These are phyloP conservation scores for Lepidothrix coronata DNA, from an alignment of 2,113 vertebrate genomes.

Conservation along the genomic window DNA sequence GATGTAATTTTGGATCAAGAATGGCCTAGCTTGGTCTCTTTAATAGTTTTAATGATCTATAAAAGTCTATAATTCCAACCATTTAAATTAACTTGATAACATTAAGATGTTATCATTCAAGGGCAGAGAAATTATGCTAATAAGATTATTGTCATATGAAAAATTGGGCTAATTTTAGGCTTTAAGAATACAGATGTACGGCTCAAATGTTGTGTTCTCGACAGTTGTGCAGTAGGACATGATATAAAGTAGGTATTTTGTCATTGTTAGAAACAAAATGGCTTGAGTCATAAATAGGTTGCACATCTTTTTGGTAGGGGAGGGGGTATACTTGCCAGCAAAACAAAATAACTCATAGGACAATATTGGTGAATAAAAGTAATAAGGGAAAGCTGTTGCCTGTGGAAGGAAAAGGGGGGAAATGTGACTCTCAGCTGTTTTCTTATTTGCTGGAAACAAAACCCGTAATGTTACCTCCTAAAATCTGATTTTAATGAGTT, in stretches of 20 bases:
- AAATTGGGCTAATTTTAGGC: conserved; percentile 47
- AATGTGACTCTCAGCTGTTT: background rate
- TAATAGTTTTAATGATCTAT: background rate
- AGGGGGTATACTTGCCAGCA: background rate
- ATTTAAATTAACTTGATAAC: conserved; percentile 11
- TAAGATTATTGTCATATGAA: conserved; percentile 51
- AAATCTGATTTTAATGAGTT: background rate
- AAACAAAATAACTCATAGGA: background rate
- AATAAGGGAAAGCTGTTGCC: background rate
- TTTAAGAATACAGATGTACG: conserved; percentile 28
- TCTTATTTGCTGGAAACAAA: background rate
- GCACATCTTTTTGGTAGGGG: background rate
- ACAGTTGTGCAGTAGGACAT: conserved; percentile 9
- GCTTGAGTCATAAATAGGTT: conserved; percentile 22
- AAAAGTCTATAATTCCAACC: conserved; percentile 24
- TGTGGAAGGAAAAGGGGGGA: background rate
- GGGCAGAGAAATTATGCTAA: conserved; percentile 43
- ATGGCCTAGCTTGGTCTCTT: background rate
- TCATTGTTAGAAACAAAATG: conserved; percentile 31
- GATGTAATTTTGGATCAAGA: background rate
- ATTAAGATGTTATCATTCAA: background rate
- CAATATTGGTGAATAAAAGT: background rate
- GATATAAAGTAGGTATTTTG: conserved; percentile 45
- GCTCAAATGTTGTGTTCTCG: conserved; percentile 6
- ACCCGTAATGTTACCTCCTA: background rate